Evolutionary conservation across 1,140 invertebrate species (phyloP).

Genomic region (Chironomus tepperi): DNA sequence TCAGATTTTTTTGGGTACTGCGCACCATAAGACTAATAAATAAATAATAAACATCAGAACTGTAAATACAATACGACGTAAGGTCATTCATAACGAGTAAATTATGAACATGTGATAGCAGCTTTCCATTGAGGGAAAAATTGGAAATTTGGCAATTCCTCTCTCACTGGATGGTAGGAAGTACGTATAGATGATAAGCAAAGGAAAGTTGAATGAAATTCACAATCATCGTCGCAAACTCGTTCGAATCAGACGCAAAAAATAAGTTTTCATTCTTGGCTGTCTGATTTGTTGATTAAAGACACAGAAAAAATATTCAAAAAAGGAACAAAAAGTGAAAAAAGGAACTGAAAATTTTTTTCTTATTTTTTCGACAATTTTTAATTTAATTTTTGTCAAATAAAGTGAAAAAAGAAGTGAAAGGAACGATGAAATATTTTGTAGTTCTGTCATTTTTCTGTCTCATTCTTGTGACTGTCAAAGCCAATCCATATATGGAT

Average conservation of each 20-base stretch:
- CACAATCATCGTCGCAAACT: conserved; percentile 7
- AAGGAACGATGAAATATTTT: not conserved
- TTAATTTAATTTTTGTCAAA: conserved; percentile 12
- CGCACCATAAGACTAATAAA: no score
- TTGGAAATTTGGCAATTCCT: no score
- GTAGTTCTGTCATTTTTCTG: not conserved
- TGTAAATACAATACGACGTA: no score
- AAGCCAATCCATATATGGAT: conserved; percentile 17
- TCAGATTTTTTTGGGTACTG: no score
- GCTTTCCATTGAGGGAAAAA: no score
- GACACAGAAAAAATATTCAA: not conserved
- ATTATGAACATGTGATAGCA: no score
- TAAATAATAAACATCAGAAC: no score
- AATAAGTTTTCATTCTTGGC: not conserved
- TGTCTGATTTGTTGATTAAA: not conserved
- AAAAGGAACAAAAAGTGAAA: not conserved
- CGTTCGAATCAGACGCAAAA: not conserved
- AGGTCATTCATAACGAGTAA: no score
- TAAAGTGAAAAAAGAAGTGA: not conserved
- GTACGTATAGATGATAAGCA: no score
- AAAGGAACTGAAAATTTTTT: not conserved
- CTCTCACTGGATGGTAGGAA: no score
- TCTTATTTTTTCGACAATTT: not conserved
- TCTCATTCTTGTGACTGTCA: conserved; percentile 5
- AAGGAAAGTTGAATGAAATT: not conserved